Base-by-base conservation (phyloP, 1,140 invertebrate genomes). In the Coenobita brevimanus region DNA sequence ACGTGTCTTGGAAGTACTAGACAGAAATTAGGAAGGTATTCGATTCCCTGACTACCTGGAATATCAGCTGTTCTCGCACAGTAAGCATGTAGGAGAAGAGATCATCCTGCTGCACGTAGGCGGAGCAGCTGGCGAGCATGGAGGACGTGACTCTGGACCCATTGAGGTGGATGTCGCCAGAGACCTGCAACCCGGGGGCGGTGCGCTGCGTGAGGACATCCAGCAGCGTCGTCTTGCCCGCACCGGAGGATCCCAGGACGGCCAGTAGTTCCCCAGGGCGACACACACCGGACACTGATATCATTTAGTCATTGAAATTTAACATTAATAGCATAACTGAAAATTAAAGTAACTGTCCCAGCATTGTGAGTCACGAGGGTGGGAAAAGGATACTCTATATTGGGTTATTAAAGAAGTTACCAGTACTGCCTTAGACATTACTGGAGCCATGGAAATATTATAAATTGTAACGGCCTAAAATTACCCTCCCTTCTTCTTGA, bases 71-170 rank as follows among this genome's bases (percentile, higher is more conserved):
- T 91, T 99, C 98, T 80, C 94, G 94, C 2, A 98, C 97, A 0
- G 97, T 98, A 21, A 99, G 93, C 0, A 96, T 97, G 0, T 96
- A 97, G 84, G 98, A 96, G 92, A 99, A 99, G n/a, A 98, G 92
- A 92, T 98, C 97, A 89, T 97, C 96, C 92, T 99, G 98, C 92
- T 99, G 98, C 0, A 99, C 97, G 91, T 99, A 99, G 0, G 97
- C 98, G 86, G 96, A 97, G 17, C 97, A 93, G 3, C 95, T 95
- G 17, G 96, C 95, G 81, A 98, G 93, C 3, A 95, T 94, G 75
- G 95, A 95, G 21, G 91, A 90, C 71, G 90, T 33, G 91, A 91
- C 84, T 3, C 80, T 73, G 24, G 88, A 43, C 13, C 91, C 91
- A 80, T 92, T 92, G 13, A 92, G 79, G 15, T 57, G 80, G 36